Evolutionary conservation across 2,797 vertebrate species (phyloP).

Genomic region (Phrynocephalus vlangalii): DNA sequence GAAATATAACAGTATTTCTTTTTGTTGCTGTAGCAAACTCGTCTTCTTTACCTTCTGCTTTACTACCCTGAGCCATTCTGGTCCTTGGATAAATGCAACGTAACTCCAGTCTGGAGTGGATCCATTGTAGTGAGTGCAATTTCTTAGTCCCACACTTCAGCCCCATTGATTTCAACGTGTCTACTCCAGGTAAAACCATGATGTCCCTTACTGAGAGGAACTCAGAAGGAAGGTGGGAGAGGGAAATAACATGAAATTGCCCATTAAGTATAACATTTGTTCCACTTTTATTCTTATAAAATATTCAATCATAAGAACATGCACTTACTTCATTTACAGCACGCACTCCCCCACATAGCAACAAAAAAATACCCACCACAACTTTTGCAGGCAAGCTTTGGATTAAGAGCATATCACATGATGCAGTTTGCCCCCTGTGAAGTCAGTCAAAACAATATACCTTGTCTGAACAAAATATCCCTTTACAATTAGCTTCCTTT

Average conservation of each 20-base stretch:
- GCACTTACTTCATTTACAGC: neutral
- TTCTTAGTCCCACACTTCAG: neutral
- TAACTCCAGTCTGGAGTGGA: neutral
- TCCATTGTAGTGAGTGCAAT: neutral
- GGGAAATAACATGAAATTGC: neutral
- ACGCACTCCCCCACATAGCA: neutral
- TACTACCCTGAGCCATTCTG: neutral
- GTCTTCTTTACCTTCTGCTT: neutral
- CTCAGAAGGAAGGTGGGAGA: neutral
- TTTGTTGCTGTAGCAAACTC: neutral
- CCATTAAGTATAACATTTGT: neutral
- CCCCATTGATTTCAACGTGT: neutral
- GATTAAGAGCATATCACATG: neutral
- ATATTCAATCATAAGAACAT: neutral
- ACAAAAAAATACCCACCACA: neutral
- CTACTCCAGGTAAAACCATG: neutral
- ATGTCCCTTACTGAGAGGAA: neutral
- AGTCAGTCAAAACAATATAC: constrained; percentile 61
- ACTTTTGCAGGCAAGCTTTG: neutral
- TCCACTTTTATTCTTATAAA: neutral
- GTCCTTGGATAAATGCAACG: neutral
- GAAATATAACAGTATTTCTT: neutral
- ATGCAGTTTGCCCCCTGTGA: constrained; percentile 35
- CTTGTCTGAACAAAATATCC: constrained; percentile 64
- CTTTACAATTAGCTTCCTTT: constrained; percentile 72